A percentile compares a stretch with the other conserved stretches of the same genome.
Evolutionary conservation across 2,797 vertebrate species (phyloP).

Genomic region (Scolopax bukidnonensis): DNA sequence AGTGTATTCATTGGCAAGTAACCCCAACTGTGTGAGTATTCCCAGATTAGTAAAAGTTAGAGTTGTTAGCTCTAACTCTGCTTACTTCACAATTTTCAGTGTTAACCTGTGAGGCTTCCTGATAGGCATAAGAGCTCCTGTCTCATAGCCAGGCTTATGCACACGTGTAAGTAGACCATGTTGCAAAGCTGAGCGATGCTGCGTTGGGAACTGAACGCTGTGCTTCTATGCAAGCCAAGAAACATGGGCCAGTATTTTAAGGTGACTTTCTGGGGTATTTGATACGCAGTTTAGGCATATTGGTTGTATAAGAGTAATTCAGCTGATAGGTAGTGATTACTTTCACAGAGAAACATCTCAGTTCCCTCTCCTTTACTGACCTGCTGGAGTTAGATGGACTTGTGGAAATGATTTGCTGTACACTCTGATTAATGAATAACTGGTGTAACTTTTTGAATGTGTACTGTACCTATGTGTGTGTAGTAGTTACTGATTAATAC

Average conservation of each 20-base stretch:
- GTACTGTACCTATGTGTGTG: not conserved
- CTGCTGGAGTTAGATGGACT: not conserved
- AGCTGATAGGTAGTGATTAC: not conserved
- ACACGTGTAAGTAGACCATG: not conserved
- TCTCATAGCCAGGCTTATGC: not conserved
- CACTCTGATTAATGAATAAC: slow-evolving; percentile 39
- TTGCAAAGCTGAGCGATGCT: not conserved
- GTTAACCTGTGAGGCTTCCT: not conserved
- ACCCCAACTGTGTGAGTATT: not conserved
- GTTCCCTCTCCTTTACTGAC: not conserved
- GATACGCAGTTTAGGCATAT: not conserved
- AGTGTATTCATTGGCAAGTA: not conserved
- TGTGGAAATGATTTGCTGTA: not conserved
- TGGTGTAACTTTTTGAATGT: not conserved
- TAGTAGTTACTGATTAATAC: slow-evolving; percentile 54
- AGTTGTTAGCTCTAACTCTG: not conserved
- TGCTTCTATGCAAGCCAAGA: not conserved
- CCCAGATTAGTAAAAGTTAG: not conserved
- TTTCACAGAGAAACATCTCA: not conserved
- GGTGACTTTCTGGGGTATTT: not conserved
- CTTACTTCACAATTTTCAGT: not conserved
- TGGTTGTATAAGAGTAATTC: not conserved
- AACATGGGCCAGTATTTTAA: not conserved
- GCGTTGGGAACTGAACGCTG: not conserved
- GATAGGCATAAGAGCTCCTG: not conserved